Base-by-base conservation (phyloP, 2,888 invertebrate genomes). In the Hydraecia micacea region DNA sequence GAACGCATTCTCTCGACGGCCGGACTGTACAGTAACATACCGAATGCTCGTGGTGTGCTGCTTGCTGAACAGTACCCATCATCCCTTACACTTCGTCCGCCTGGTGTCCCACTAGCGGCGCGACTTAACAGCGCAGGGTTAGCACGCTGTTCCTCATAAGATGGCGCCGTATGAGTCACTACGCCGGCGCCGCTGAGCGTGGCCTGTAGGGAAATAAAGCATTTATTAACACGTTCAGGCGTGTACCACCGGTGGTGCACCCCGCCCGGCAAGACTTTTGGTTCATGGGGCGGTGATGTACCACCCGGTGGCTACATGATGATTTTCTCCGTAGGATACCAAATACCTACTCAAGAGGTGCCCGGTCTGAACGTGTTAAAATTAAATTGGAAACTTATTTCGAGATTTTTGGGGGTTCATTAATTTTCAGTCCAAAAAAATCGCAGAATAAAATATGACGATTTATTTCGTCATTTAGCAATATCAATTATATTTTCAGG, bases 61-160 rank as follows among this genome's bases (percentile, higher is more conserved):
- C 97, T 97, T 28, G 97, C 97, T 0, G 97, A 97, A 82, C 97
- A 98, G 91, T 98, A 98, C 1, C 98, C 98, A 87, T 98, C 98
- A 86, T 98, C 98, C 2, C 97, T 92, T 1, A 95, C 96, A 83
- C 96, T 96, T 75, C 96, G 92, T 0, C 96, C 95, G 0, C 96
- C 96, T 0, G 96, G 97, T 0, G 96, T 96, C 9, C 96, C 94
- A 49, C 92, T 91, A 2, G 93, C 91, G 2, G 94, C 94, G 0
- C 96, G 93, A 77, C 92, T 93, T 28, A 96, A 90, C 28, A 96
- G 89, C 6, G 96, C 96, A 0, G 96, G 97, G 62, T 95, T 96
- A 2, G 96, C 96, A 0, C 96, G 95, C 87, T 97, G 96, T 78
- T 97, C 96, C 76, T 97, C 97, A 78, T 96, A 96, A 2, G 96